Evolutionary conservation across 2,113 vertebrate species (phyloP), one percentile per base, ranked within the genome.

Genomic region (Cygnus buccinator): DNA sequence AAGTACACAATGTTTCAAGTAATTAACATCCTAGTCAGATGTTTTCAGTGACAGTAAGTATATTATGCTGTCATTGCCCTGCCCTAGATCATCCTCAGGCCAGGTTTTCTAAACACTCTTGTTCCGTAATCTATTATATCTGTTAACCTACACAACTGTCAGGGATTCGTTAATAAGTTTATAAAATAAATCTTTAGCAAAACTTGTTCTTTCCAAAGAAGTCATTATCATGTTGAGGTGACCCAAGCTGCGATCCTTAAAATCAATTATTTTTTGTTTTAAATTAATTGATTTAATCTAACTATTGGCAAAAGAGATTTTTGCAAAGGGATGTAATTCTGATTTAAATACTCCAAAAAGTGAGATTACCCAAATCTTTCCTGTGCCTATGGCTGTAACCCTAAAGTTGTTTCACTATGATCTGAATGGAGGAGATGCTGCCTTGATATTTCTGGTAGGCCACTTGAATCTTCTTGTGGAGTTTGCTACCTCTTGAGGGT

Each of bases 1-100:
- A 97, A 95, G 67, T 89, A 84, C 86, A 93, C 87, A 96, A 22
- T 85, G 66, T 95, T 96, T 92, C 77, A 87, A 75, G 55, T 83
- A 94, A 96, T 95, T 96, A 89, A 90, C 89, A 94, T 92, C 89
- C 77, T 66, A 68, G 54, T 97, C 62, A 61, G 77, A 92, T 92
- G 90, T 75, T 96, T 90, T 44, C 66, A 21, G 52, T 94, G 96
- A 87, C 86, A 79, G 54, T 63, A 81, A 93, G 67, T 84, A 48
- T 83, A 79, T 95, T 95, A 61, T n/a, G 50, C 95, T 95, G 90
- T 91, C 90, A 73, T 48, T 89, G 90, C 37, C 77, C 89, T 96
- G 90, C 66, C 73, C 61, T 54, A 72, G 80, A 78, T 59, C 52
- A 35, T 66, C 50, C 66, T 92, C 74, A 50, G 83, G 66, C 61